These are phyloP conservation scores for Chalcosyrphus nemorum DNA, from an alignment of 2,888 invertebrate species.

Conservation along the genomic window DNA sequence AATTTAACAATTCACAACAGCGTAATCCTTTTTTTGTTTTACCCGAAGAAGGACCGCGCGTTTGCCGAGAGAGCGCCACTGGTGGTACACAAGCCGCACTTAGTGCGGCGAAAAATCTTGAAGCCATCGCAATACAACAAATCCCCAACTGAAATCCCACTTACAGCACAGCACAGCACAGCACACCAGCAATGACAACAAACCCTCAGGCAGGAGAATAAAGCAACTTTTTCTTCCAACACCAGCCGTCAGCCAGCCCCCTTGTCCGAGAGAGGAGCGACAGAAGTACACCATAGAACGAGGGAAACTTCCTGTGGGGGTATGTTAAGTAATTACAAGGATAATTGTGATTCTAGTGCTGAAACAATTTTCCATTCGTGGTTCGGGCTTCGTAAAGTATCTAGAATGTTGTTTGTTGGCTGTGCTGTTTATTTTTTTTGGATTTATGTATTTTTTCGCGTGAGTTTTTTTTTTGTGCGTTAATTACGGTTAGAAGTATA, in stretches of 20 bases:
- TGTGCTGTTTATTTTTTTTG: neutral
- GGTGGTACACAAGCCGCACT: neutral
- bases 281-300: too few species aligned
- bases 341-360: constrained; percentile 25
- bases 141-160: constrained; percentile 38
- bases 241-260: neutral
- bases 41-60: neutral
- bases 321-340: constrained; percentile 51
- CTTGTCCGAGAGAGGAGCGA: constrained; percentile 3
- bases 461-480: neutral
- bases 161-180: too few species aligned
- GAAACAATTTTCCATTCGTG: constrained; percentile 33
- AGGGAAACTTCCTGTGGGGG: neutral
- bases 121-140: constrained; percentile 34
- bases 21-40: neutral
- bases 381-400: neutral
- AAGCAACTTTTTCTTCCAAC: neutral
- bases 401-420: neutral
- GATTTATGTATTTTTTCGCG: neutral
- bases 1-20: constrained; percentile 4
- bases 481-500: neutral
- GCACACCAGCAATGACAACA: constrained; percentile 37
- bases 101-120: neutral
- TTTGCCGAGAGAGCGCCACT: neutral
- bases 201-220: neutral